These are phyloP conservation scores for Glomeris maerens DNA, from an alignment of 1,140 invertebrate genomes.

Conservation along the genomic window DNA sequence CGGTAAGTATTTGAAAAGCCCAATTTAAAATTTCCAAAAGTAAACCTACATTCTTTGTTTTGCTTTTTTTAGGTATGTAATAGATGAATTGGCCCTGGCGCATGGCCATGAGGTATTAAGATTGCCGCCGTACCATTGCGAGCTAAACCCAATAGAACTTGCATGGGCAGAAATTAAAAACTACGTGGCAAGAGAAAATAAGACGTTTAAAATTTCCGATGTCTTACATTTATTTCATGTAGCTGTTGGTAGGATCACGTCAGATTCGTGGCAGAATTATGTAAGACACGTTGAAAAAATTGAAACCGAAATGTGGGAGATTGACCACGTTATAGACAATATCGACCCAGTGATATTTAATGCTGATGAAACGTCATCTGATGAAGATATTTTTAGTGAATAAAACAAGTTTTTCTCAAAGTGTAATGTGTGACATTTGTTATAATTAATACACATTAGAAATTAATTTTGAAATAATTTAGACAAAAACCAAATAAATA, in stretches of 20 bases:
- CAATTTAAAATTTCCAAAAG: background rate
- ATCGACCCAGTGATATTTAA: too few species aligned
- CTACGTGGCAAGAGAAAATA: slow-evolving; percentile 13
- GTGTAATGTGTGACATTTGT: too few species aligned
- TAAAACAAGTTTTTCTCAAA: too few species aligned
- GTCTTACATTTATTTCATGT: background rate
- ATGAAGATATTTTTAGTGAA: too few species aligned
- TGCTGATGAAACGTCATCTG: too few species aligned
- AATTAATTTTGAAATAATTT: too few species aligned
- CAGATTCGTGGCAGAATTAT: slow-evolving; percentile 4
- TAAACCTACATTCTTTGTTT: background rate
- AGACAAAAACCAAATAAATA: too few species aligned
- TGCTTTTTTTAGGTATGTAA: slow-evolving; percentile 6
- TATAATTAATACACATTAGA: too few species aligned
- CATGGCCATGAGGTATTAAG: slow-evolving; percentile 19
- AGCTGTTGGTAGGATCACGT: background rate
- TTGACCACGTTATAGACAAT: background rate
- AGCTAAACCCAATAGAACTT: slow-evolving; percentile 28
- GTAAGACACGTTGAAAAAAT: slow-evolving; percentile 1
- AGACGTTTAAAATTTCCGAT: background rate
- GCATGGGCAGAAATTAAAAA: slow-evolving; percentile 25
- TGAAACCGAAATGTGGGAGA: background rate
- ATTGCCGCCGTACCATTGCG: slow-evolving; percentile 27
- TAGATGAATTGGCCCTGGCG: slow-evolving; percentile 18
- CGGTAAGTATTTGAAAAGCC: background rate